Evolutionary conservation across 2,888 invertebrate genomes (phyloP).

Genomic region (Cryptus viduatorius): DNA sequence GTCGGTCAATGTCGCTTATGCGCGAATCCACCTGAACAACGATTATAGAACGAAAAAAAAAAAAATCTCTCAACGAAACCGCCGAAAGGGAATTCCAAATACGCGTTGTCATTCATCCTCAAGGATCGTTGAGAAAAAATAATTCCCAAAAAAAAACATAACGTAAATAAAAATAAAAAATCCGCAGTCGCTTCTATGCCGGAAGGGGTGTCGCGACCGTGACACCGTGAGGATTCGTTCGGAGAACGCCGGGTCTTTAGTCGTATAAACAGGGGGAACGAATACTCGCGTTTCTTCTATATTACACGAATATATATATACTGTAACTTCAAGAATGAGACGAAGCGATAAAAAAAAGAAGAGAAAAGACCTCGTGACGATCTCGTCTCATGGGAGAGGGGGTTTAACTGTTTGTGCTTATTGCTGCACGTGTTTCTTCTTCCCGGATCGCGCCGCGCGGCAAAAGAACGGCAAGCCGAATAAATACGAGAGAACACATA

Average conservation of each 20-base stretch:
- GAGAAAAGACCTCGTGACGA: slow-evolving; percentile 44
- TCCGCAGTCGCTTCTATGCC: not conserved
- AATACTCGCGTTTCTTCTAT: slow-evolving; percentile 5
- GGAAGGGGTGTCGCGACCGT: slow-evolving; percentile 33
- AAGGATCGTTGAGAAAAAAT: slow-evolving; percentile 11
- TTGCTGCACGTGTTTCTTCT: slow-evolving; percentile 60
- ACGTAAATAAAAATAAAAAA: not conserved
- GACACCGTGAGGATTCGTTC: slow-evolving; percentile 32
- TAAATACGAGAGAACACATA: slow-evolving; percentile 43
- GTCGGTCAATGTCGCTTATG: slow-evolving; percentile 43
- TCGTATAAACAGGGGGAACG: slow-evolving; percentile 45
- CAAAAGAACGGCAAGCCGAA: slow-evolving; percentile 42
- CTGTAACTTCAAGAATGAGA: slow-evolving; percentile 7
- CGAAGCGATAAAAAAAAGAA: slow-evolving; percentile 2
- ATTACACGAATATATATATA: slow-evolving; percentile 7
- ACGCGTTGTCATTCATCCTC: slow-evolving; percentile 11
- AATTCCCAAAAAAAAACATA: slow-evolving; percentile 17
- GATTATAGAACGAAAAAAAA: not conserved
- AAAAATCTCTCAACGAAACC: not conserved
- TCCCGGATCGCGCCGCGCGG: slow-evolving; percentile 45
- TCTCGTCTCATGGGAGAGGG: slow-evolving; percentile 52
- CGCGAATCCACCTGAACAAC: slow-evolving; percentile 8
- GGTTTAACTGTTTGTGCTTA: not conserved
- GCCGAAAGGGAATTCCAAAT: not conserved
- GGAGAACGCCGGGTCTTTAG: slow-evolving; percentile 42